Conservation (phyloP, 2,113 vertebrate species). For the Aviceda subcristata region DNA sequence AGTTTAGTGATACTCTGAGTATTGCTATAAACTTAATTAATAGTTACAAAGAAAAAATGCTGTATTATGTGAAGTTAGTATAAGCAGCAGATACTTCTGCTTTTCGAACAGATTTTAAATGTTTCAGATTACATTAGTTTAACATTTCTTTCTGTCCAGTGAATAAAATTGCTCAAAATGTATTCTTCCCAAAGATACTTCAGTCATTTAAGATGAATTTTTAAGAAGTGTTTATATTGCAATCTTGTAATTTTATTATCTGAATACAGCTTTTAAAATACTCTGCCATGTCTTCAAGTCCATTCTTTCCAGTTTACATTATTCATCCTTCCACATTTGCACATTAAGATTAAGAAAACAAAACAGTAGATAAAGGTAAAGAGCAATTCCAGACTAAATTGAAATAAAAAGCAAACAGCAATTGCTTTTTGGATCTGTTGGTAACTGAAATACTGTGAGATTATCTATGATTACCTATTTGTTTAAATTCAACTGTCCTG, state of each 20-base stretch:
- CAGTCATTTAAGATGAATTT: not conserved
- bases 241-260: not conserved
- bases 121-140: not conserved
- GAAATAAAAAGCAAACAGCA: not conserved
- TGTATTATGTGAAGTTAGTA: not conserved
- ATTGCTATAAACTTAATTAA: not conserved
- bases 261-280: not conserved
- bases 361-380: not conserved
- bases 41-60: not conserved
- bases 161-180: not conserved
- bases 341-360: not conserved
- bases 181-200: not conserved
- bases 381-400: not conserved
- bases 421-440: not conserved
- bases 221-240: not conserved
- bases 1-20: not conserved
- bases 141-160: not conserved
- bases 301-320: not conserved
- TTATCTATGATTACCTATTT: not conserved
- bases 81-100: not conserved
- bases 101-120: not conserved
- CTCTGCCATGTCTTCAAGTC: not conserved
- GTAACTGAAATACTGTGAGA: not conserved
- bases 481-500: not conserved
- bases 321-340: not conserved